Base-by-base conservation (phyloP, 2,797 vertebrate genomes). In the Rhadinocentrus ornatus region DNA sequence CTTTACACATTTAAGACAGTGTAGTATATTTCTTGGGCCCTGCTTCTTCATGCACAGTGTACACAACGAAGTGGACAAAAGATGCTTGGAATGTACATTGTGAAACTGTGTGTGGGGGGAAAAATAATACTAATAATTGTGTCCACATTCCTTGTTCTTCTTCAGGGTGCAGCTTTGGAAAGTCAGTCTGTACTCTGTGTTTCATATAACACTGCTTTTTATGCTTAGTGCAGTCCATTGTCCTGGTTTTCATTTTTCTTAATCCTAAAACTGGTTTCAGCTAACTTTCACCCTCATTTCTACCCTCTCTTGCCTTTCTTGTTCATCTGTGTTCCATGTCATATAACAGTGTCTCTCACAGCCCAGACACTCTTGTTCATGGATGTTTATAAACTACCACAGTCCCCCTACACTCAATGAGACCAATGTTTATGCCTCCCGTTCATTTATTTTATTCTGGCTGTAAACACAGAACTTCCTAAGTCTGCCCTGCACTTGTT, bases 361-460 rank as follows among this genome's bases (percentile, higher is more conserved):
- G 76, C 79, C 67, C 81, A 65, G 66, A 73, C 70, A 29, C 78
- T 81, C 32, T 83, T 80, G 75, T 85, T 74, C 81, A 76, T 67
- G 78, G 81, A 81, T 90, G 88, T 92, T 91, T 89, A 88, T 83
- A 80, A 80, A 86, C 85, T 65, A 82, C 82, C 83, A 55, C 78
- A 32, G 75, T 83, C 76, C 75, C 73, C 73, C 78, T 53, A 27
- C 84, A 69, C 71, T 83, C 86, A 59, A 76, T 74, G 78, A 50
- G 77, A 48, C 81, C 78, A 76, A 20, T 89, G 87, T 92, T 93
- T 91, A 90, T 10, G 44, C 75, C 77, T 64, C 67, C 59, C 9
- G 15, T 73, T 87, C 75, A 62, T 89, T 89, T 55, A 22, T 89
- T 87, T 89, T 81, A 81, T 80, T 74, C 75, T 50, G 3, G 54